Evolutionary conservation across 2,797 vertebrate species (phyloP).

Genomic region (Garrulus glandarius): DNA sequence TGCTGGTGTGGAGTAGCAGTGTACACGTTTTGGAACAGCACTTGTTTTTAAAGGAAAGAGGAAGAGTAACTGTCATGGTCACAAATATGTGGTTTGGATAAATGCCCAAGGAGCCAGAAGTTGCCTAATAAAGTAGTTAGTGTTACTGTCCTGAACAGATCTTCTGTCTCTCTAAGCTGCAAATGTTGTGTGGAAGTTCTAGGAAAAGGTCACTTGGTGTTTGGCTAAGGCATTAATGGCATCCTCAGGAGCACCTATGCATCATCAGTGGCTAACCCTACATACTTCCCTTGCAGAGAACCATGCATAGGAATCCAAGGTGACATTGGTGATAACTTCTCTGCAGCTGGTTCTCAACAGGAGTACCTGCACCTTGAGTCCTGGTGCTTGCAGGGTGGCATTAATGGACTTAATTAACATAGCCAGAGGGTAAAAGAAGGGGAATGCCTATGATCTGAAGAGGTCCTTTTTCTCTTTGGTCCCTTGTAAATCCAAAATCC

Average conservation of each 20-base stretch:
- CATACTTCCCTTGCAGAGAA: constrained; percentile 20
- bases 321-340: not conserved
- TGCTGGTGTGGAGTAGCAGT: constrained; percentile 41
- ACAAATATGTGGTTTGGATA: constrained; percentile 75
- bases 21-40: constrained; percentile 51
- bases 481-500: not conserved
- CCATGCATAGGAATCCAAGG: not conserved
- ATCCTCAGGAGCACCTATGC: constrained; percentile 69
- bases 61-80: constrained; percentile 77
- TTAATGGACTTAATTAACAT: not conserved
- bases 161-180: constrained; percentile 63
- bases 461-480: not conserved
- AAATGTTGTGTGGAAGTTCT: constrained; percentile 67
- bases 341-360: not conserved
- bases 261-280: constrained; percentile 38
- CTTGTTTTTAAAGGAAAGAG: constrained; percentile 74
- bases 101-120: constrained; percentile 63
- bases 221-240: constrained; percentile 69
- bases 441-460: not conserved
- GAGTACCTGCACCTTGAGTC: not conserved
- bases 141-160: constrained; percentile 70
- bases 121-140: constrained; percentile 70
- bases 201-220: constrained; percentile 76
- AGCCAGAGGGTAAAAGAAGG: not conserved
- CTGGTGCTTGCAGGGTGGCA: not conserved